A percentile compares a stretch with the other conserved stretches of the same genome.
Evolutionary conservation across 2,888 invertebrate genomes (phyloP).

Genomic region (Heliconius charithonia): DNA sequence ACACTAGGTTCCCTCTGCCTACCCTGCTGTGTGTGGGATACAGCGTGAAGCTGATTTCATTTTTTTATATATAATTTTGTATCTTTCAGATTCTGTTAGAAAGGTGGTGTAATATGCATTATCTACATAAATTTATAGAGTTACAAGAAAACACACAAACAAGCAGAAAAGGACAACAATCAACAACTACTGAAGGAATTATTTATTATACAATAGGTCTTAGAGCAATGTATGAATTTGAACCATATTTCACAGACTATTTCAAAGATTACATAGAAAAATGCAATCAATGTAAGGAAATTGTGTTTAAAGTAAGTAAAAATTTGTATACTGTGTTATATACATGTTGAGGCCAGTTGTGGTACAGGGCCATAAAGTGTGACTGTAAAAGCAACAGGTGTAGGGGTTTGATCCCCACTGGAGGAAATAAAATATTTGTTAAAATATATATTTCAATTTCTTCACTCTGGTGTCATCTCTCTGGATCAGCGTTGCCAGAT

Average conservation of each 20-base stretch:
- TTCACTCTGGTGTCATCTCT: too few species aligned
- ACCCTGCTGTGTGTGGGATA: too few species aligned
- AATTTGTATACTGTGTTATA: not conserved
- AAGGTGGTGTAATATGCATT: slow-evolving; percentile 72
- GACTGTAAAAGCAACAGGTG: too few species aligned
- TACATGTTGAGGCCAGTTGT: not conserved
- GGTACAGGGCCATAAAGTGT: too few species aligned
- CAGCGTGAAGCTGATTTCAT: too few species aligned
- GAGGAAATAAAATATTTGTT: too few species aligned
- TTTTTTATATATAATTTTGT: too few species aligned
- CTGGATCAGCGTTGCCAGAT: too few species aligned
- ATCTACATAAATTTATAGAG: slow-evolving; percentile 66
- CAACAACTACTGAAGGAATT: not conserved
- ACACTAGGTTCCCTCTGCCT: too few species aligned
- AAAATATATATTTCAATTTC: too few species aligned
- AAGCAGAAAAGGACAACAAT: not conserved
- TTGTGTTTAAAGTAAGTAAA: slow-evolving; percentile 72
- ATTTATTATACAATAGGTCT: slow-evolving; percentile 69
- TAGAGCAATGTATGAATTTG: slow-evolving; percentile 76
- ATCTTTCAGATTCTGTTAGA: slow-evolving; percentile 71
- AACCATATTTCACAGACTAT: slow-evolving; percentile 70
- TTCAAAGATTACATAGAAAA: slow-evolving; percentile 73
- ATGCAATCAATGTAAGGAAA: slow-evolving; percentile 73
- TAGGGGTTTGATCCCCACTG: too few species aligned
- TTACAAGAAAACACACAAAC: not conserved